Evolutionary conservation across 2,888 invertebrate genomes (phyloP).

Genomic region (Dione juno): DNA sequence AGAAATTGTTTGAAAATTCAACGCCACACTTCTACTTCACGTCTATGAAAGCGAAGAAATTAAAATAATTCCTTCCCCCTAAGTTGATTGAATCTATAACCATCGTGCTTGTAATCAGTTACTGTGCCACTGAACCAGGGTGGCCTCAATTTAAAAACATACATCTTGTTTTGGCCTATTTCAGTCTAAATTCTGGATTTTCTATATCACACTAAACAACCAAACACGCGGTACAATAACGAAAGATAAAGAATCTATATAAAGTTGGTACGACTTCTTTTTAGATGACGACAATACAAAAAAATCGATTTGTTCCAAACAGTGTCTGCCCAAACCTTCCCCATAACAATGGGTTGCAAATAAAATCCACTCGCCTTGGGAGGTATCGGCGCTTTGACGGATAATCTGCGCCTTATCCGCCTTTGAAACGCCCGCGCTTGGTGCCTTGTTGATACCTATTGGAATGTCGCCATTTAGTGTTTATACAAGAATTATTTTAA

Average conservation of each 20-base stretch:
- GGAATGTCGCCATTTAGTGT: constrained; percentile 15
- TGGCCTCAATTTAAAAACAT: too few species aligned
- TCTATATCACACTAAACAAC: too few species aligned
- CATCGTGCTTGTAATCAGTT: too few species aligned
- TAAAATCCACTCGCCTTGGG: constrained; percentile 54
- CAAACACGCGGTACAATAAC: too few species aligned
- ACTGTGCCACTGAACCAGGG: too few species aligned
- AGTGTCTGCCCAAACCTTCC: constrained; percentile 13
- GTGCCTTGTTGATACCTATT: constrained; percentile 17
- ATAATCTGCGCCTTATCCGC: constrained; percentile 58
- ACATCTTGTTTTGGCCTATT: too few species aligned
- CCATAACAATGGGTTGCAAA: constrained; percentile 33
- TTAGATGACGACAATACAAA: neutral
- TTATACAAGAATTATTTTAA: constrained; percentile 1
- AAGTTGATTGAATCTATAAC: too few species aligned
- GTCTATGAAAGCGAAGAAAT: too few species aligned
- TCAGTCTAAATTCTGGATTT: too few species aligned
- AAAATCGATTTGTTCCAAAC: constrained; percentile 21
- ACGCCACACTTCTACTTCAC: too few species aligned
- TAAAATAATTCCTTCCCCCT: too few species aligned
- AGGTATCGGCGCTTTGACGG: constrained; percentile 69
- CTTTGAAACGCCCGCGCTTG: constrained; percentile 32
- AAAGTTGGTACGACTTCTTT: neutral
- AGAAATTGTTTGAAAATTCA: too few species aligned
- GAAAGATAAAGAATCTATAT: neutral